Conservation (phyloP, 2,797 vertebrate genomes). For the Mallotus villosus region DNA sequence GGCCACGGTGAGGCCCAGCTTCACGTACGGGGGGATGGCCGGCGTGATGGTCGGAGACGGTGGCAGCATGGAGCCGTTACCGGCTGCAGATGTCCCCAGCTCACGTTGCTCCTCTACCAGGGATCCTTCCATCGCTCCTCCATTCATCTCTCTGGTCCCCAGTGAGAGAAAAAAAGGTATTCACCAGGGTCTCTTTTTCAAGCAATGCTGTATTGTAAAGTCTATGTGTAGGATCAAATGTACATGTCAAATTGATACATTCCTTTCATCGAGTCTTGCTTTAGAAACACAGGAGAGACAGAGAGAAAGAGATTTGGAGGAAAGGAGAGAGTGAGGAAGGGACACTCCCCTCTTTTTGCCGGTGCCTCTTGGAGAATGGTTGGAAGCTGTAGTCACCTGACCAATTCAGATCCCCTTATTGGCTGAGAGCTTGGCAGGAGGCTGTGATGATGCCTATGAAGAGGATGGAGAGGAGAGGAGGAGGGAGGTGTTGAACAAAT, state of each 20-base stretch:
- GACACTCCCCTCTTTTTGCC: constrained; percentile 54
- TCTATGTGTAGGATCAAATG: not conserved
- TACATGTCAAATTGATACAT: constrained; percentile 12
- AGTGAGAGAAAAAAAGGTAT: constrained; percentile 3
- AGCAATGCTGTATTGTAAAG: not conserved
- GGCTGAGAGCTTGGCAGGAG: constrained; percentile 42
- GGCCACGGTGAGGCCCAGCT: constrained; percentile 81
- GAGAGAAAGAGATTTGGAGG: constrained; percentile 34
- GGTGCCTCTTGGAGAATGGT: constrained; percentile 40
- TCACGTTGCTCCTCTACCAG: constrained; percentile 32
- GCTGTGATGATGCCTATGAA: constrained; percentile 9
- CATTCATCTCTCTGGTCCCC: constrained; percentile 41
- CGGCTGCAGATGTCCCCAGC: constrained; percentile 27
- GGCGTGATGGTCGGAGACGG: constrained; percentile 75
- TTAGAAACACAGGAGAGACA: constrained; percentile 12
- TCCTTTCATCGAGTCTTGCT: constrained; percentile 19
- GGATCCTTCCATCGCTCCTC: constrained; percentile 53
- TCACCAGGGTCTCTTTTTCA: not conserved
- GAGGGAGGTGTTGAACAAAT: constrained; percentile 48
- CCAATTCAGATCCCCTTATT: constrained; percentile 18
- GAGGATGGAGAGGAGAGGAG: constrained; percentile 15
- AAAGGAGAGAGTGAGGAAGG: not conserved
- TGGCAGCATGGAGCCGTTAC: constrained; percentile 45
- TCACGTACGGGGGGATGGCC: constrained; percentile 82
- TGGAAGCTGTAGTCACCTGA: constrained; percentile 51